A percentile compares a stretch with the other conserved stretches of the same genome.
phyloP scores from a whole-genome alignment of 2,797 vertebrate genomes.

The Phalanger gymnotis region DNA sequence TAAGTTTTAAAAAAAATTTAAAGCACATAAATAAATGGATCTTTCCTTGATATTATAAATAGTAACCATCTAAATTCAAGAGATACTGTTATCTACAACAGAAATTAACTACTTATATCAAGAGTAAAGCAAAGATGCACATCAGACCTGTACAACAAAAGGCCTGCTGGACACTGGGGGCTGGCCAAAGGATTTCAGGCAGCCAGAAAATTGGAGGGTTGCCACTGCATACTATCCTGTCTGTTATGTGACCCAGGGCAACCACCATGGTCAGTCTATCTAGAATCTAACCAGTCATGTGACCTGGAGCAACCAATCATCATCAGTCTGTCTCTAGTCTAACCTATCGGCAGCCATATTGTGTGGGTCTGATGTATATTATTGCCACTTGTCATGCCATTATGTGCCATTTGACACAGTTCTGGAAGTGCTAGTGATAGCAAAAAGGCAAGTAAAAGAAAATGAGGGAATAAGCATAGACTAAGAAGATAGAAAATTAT shows the following conservation, averaged over 20 bases:
- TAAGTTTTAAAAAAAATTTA: not conserved
- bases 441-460: not conserved
- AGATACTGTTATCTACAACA: not conserved
- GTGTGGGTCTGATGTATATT: not conserved
- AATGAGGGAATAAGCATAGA: not conserved
- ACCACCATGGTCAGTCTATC: no score
- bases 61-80: not conserved
- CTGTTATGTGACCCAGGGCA: no score
- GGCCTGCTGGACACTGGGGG: no score
- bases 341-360: no score
- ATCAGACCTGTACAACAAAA: no score
- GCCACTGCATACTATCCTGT: no score
- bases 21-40: not conserved
- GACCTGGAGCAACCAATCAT: no score
- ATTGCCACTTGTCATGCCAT: no score
- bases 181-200: no score
- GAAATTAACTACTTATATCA: not conserved
- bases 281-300: no score
- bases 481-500: not conserved
- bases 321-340: no score
- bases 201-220: no score
- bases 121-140: not conserved
- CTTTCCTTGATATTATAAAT: not conserved
- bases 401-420: not conserved
- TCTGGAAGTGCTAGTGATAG: not conserved